Conservation (phyloP, 2,888 invertebrate species). For the Cheilosia vernalis region DNA sequence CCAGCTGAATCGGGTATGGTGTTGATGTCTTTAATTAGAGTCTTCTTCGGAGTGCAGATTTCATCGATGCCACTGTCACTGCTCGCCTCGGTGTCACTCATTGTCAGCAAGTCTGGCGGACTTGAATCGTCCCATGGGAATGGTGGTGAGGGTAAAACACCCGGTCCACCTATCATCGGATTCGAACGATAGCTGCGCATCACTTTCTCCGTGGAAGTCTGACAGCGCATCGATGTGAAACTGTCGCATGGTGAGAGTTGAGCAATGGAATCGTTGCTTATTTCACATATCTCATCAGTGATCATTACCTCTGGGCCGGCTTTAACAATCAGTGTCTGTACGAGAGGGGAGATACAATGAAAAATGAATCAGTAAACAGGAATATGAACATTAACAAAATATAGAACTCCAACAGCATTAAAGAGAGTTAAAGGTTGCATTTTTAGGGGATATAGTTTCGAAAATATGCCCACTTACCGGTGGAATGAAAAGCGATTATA, state of each 20-base stretch:
- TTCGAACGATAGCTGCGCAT: constrained; percentile 80
- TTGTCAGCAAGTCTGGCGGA: constrained; percentile 79
- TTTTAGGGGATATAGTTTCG: too few relatives aligned
- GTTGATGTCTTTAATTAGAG: constrained; percentile 65
- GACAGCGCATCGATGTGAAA: constrained; percentile 44
- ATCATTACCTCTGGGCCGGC: constrained; percentile 60
- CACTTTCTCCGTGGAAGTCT: constrained; percentile 76
- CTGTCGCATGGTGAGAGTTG: constrained; percentile 65
- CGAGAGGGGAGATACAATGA: constrained; percentile 4
- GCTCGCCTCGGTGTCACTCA: constrained; percentile 80
- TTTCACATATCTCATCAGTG: constrained; percentile 56
- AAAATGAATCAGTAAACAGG: neutral
- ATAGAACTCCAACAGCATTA: too few relatives aligned
- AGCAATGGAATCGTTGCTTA: constrained; percentile 57
- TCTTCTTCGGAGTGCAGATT: constrained; percentile 64
- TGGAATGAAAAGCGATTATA: too few relatives aligned
- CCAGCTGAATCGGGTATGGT: constrained; percentile 56
- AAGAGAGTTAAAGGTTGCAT: too few relatives aligned
- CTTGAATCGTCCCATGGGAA: constrained; percentile 78
- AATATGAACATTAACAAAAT: too few relatives aligned
- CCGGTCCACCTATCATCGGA: constrained; percentile 81
- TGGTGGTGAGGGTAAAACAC: constrained; percentile 79
- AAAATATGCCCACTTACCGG: too few relatives aligned
- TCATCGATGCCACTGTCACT: constrained; percentile 82
- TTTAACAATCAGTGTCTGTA: constrained; percentile 37